A percentile compares a stretch with the other conserved stretches of the same genome.
These are phyloP conservation scores for Metacarcinus magister DNA, from an alignment of 2,888 invertebrate species.

Conservation along the genomic window DNA sequence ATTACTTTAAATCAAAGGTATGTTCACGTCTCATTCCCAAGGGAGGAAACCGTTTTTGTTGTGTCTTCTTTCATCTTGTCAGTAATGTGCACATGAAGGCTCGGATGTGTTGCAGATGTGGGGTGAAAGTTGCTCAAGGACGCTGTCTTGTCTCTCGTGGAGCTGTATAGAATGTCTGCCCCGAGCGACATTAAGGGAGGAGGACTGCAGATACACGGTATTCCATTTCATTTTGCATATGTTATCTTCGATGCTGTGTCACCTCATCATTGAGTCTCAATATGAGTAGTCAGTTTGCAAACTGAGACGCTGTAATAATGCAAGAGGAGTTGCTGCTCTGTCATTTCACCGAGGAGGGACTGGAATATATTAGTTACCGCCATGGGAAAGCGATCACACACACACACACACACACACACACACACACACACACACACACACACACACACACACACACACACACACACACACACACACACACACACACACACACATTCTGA, in stretches of 20 bases:
- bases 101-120: background rate
- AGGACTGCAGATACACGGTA: background rate
- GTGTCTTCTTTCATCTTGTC: background rate
- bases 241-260: background rate
- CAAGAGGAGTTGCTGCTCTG: background rate
- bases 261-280: background rate
- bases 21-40: background rate
- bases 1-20: background rate
- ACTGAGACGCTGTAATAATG: slow-evolving; percentile 22
- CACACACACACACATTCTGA: no score
- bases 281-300: background rate
- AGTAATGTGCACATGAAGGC: background rate
- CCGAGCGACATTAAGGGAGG: background rate
- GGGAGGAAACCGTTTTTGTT: background rate
- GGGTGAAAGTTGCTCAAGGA: background rate
- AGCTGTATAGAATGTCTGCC: background rate
- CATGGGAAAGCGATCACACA: background rate
- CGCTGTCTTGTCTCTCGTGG: background rate
- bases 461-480: no score
- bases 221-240: background rate
- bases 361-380: background rate
- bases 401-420: no score
- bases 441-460: no score
- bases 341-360: background rate
- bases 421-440: background rate